Percentiles rank a stretch among this genome's conserved stretches.
Evolutionary conservation across 2,797 vertebrate species (phyloP).

Genomic region (Rhabdophis nuchalis): DNA sequence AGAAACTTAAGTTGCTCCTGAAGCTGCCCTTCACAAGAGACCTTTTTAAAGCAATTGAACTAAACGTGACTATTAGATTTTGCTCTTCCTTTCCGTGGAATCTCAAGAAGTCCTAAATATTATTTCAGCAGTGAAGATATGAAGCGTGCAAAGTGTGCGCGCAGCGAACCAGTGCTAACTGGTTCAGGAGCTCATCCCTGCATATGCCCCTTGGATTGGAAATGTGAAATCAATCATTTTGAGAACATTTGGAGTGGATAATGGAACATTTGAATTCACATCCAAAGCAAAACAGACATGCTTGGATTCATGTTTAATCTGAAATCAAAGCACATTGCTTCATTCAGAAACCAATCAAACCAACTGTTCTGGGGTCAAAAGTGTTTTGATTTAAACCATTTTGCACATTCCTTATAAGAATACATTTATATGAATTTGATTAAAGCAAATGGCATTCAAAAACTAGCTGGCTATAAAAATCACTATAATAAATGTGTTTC

Average conservation of each 20-base stretch:
- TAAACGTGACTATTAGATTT: neutral
- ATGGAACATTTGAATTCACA: neutral
- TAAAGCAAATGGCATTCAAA: neutral
- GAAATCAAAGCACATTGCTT: neutral
- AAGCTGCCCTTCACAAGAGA: neutral
- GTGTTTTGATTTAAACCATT: neutral
- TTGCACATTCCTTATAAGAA: neutral
- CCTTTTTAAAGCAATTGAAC: neutral
- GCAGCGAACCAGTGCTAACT: no score
- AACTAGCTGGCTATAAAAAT: neutral
- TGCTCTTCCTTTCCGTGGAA: neutral
- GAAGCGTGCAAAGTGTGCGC: no score
- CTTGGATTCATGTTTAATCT: neutral
- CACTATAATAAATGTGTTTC: neutral
- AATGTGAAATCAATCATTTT: neutral
- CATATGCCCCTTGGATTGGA: neutral
- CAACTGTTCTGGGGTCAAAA: neutral
- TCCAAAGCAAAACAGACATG: neutral
- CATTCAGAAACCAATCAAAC: neutral
- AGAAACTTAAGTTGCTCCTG: conserved; percentile 20
- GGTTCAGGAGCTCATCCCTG: no score
- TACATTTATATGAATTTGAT: neutral
- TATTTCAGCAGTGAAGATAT: neutral
- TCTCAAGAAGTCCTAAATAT: neutral
- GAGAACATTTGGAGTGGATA: neutral